These are phyloP conservation scores for Trididemnum nubilum DNA, from an alignment of 23 tunicate genomes.

Conservation along the genomic window DNA sequence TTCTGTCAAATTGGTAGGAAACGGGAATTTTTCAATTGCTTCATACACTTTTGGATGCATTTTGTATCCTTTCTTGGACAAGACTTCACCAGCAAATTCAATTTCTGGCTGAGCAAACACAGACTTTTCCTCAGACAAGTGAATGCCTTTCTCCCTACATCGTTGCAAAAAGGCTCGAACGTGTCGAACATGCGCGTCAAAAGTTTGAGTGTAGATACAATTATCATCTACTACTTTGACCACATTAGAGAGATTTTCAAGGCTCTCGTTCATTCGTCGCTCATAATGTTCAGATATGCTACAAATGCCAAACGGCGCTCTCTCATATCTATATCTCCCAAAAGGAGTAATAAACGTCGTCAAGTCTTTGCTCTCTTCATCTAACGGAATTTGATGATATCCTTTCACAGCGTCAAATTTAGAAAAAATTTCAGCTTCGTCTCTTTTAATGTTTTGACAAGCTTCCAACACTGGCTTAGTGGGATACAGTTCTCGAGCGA, in stretches of 20 bases:
- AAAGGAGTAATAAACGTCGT: constrained; percentile 16
- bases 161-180: constrained; percentile 1
- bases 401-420: constrained; percentile 12
- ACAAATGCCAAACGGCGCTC: constrained; percentile 21
- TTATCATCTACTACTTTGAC: constrained; percentile 14
- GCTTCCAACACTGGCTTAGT: not conserved
- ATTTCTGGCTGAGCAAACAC: constrained; percentile 8
- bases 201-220: not conserved
- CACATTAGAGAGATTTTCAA: not conserved
- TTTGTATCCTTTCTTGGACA: not conserved
- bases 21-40: not conserved
- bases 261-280: constrained; percentile 1
- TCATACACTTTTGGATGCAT: constrained; percentile 7
- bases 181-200: not conserved
- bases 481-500: not conserved
- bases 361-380: constrained; percentile 8
- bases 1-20: constrained; percentile 1
- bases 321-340: not conserved
- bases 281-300: constrained; percentile 5
- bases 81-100: not conserved
- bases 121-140: not conserved
- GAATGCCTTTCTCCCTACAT: not conserved
- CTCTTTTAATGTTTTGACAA: not conserved
- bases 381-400: constrained; percentile 15
- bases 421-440: not conserved